Conservation (phyloP, 2,797 vertebrate genomes). For the Ispidina picta region DNA sequence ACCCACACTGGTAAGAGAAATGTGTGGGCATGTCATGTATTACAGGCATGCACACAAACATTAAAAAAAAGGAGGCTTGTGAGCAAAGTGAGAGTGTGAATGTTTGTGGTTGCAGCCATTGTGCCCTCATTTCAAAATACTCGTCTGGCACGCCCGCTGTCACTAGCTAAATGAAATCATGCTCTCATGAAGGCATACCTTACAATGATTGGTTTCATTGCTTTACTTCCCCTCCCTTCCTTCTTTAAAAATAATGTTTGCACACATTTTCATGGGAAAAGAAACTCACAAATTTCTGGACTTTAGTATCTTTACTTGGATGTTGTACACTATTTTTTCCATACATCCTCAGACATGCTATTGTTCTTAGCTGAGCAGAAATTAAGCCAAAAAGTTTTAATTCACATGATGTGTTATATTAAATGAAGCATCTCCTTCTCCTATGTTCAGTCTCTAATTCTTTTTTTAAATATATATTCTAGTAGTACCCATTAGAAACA, state of each 20-base stretch:
- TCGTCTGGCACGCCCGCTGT: background rate
- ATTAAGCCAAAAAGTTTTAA: background rate
- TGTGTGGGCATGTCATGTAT: background rate
- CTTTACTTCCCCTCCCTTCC: background rate
- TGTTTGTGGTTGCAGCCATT: background rate
- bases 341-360: background rate
- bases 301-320: background rate
- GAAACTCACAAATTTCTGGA: background rate
- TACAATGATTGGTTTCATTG: background rate
- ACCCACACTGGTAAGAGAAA: background rate
- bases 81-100: background rate
- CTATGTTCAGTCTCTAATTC: background rate
- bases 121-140: background rate
- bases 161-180: background rate
- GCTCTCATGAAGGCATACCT: background rate
- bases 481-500: background rate
- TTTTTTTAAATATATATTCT: background rate
- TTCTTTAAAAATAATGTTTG: background rate
- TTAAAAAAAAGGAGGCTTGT: rapidly evolving
- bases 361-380: background rate
- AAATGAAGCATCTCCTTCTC: background rate
- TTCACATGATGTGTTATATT: background rate
- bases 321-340: rapidly evolving
- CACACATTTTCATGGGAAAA: rapidly evolving
- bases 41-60: background rate